Evolutionary conservation across 2,888 invertebrate genomes (phyloP).

Genomic region (Heliconius aoede): DNA sequence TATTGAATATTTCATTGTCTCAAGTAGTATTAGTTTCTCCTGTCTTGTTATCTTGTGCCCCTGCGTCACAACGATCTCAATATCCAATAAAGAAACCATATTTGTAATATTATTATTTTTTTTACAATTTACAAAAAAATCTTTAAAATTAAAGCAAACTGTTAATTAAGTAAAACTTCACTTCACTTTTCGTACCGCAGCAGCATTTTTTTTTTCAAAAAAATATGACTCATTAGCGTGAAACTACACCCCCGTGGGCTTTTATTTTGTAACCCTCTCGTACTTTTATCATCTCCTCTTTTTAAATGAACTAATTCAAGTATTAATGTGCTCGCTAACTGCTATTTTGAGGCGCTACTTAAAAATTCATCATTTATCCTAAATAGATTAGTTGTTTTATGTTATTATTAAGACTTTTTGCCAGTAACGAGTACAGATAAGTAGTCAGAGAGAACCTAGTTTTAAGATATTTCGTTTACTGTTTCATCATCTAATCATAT

Average conservation of each 20-base stretch:
- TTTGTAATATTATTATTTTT: no score
- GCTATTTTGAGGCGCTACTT: constrained; percentile 3
- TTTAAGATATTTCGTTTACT: neutral
- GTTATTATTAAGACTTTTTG: neutral
- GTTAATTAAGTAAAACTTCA: neutral
- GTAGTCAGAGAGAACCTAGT: no score
- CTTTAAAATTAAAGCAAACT: neutral
- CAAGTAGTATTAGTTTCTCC: no score
- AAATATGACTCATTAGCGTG: constrained; percentile 16
- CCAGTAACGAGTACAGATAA: neutral
- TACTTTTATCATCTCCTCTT: constrained; percentile 7
- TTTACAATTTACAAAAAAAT: neutral
- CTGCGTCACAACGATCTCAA: no score
- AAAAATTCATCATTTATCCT: neutral
- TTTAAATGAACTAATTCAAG: constrained; percentile 19
- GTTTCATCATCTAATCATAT: no score
- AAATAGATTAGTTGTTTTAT: neutral
- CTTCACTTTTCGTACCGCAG: neutral
- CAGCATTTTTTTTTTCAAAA: constrained; percentile 7
- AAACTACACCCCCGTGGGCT: constrained; percentile 15
- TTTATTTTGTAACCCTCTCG: constrained; percentile 24
- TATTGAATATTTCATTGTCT: no score
- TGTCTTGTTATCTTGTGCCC: no score
- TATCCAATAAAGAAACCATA: no score
- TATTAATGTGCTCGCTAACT: constrained; percentile 8